Evolutionary conservation across 2,888 invertebrate species (phyloP).

Genomic region (Eulithis testata): DNA sequence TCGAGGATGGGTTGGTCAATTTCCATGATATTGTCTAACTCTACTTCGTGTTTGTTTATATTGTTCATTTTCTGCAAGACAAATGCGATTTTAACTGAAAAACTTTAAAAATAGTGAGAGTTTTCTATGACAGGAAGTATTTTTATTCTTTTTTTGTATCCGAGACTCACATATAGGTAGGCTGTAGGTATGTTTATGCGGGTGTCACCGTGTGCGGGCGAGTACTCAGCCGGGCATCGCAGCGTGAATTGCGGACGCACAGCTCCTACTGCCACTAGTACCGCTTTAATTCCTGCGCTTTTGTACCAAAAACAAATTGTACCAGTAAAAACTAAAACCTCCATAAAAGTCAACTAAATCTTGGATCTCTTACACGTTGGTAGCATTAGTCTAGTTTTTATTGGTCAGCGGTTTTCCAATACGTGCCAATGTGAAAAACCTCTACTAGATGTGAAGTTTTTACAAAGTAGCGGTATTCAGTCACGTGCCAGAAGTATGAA

Average conservation of each 20-base stretch:
- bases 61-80: constrained; percentile 8
- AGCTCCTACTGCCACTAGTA: constrained; percentile 46
- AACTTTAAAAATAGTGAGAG: background rate
- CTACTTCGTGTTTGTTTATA: constrained; percentile 20
- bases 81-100: background rate
- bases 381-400: constrained; percentile 41
- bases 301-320: constrained; percentile 37
- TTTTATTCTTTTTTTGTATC: background rate
- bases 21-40: constrained; percentile 39
- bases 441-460: constrained; percentile 38
- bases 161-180: background rate
- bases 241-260: constrained; percentile 65
- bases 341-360: constrained; percentile 35
- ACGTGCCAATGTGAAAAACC: constrained; percentile 41
- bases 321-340: constrained; percentile 38
- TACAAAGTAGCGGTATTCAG: constrained; percentile 40
- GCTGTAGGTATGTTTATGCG: constrained; percentile 36
- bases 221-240: constrained; percentile 54
- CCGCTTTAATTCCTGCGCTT: constrained; percentile 45
- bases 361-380: constrained; percentile 42
- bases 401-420: constrained; percentile 42
- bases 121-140: background rate
- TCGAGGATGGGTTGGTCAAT: constrained; percentile 46
- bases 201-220: constrained; percentile 53
- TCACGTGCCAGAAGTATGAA: constrained; percentile 36